Evolutionary conservation across 2,113 vertebrate genomes (phyloP), one percentile per base, ranked within the genome.

Genomic region (Leuciscus idus): DNA sequence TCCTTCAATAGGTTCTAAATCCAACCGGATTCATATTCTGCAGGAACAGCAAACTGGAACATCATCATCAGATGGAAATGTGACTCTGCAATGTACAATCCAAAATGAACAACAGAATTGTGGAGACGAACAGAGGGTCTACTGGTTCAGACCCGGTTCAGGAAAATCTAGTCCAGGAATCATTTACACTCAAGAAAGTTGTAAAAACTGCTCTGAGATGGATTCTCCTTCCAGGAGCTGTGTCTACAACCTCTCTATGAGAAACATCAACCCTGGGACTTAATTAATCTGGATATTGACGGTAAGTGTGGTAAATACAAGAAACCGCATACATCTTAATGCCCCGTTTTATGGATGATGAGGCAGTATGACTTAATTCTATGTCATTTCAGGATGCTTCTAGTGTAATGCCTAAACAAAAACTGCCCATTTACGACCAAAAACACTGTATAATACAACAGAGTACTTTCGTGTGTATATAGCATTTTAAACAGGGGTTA

Each of bases 241-340:
- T 59, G 59, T 88, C 52, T 93, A 92, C 89, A 88, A 87, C 57
- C 68, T 90, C 36, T 84, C 87, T 4, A 88, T 86, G 87, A 73
- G 13, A 10, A 82, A 82, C 61, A 30, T 52, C 15, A 52, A 62
- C 7, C 59, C 33, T 72, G 91, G 88, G 7, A 86, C 77, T 1
- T 93, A 92, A 88, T 73, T 55, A 76, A 55, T 19, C 26, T 83
- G 11, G 17, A 50, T 4, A 36, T 83, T 21, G n/a, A 72, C 10
- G 57, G 77, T 73, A 52, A 75, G 74, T 17, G 75, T 68, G 39
- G 77, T 75, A 1, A 68, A 39, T 36, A 39, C 26, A 74, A 59
- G 0, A 17, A 6, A 21, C 46, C 3, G 6, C 30, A 30, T 30
- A 30, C 28, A 12, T 33, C 10, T 12, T 12, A 6, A 8, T 8